These are phyloP conservation scores for Hypomecis punctinalis DNA, from an alignment of 2,888 invertebrate genomes.

Conservation along the genomic window DNA sequence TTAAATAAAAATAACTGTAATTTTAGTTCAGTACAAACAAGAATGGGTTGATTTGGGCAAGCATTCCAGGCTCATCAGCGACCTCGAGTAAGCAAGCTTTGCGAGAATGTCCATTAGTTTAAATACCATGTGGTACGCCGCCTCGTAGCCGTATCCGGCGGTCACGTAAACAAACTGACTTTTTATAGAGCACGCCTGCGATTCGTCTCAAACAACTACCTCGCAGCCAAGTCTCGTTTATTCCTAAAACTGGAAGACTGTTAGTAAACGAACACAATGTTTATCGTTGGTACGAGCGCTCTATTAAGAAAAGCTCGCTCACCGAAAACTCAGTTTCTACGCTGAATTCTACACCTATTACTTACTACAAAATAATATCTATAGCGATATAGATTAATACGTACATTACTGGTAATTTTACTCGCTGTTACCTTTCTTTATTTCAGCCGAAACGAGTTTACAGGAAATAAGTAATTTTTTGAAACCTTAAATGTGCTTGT, in stretches of 20 bases:
- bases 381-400: no score
- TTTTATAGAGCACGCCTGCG: slow-evolving; percentile 78
- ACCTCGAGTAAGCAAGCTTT: slow-evolving; percentile 13
- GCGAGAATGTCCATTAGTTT: slow-evolving; percentile 63
- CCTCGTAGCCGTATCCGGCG: slow-evolving; percentile 71
- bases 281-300: slow-evolving; percentile 24
- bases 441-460: not conserved
- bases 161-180: slow-evolving; percentile 75
- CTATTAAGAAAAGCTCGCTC: slow-evolving; percentile 21
- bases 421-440: not conserved
- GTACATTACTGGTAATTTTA: not conserved
- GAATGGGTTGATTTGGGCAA: slow-evolving; percentile 7
- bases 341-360: slow-evolving; percentile 4
- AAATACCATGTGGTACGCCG: slow-evolving; percentile 67
- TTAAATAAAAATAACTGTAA: slow-evolving; percentile 2
- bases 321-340: slow-evolving; percentile 9
- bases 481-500: slow-evolving; percentile 22
- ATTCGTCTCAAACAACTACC: slow-evolving; percentile 66
- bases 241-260: slow-evolving; percentile 52
- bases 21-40: slow-evolving; percentile 5
- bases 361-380: not conserved
- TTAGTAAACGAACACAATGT: slow-evolving; percentile 52
- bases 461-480: slow-evolving; percentile 8
- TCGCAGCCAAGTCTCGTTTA: slow-evolving; percentile 56
- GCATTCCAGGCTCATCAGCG: slow-evolving; percentile 22